A percentile compares a stretch with the other conserved stretches of the same genome.
Evolutionary conservation across 2,113 vertebrate genomes (phyloP).

Genomic region (Ctenodactylus gundi): DNA sequence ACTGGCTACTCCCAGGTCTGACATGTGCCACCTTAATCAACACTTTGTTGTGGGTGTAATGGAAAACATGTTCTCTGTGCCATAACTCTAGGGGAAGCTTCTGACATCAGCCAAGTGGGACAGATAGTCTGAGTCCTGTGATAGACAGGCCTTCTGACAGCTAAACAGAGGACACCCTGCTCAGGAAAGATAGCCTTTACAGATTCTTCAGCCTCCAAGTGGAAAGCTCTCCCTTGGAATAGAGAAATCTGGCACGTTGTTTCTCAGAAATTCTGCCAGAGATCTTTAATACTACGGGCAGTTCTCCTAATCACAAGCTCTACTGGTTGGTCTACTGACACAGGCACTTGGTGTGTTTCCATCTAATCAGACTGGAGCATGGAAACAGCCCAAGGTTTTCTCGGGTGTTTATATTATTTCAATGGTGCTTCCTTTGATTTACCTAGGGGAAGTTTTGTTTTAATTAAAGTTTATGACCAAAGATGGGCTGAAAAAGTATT

Average conservation of each 20-base stretch:
- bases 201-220: conserved; percentile 59
- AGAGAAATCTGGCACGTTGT: conserved; percentile 64
- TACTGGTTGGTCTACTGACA: conserved; percentile 61
- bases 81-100: conserved; percentile 52
- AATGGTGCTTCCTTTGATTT: conserved; percentile 83
- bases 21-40: conserved; percentile 76
- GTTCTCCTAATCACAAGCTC: conserved; percentile 53
- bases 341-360: conserved; percentile 77
- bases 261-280: conserved; percentile 65
- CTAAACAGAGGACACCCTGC: conserved; percentile 56
- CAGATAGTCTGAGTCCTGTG: conserved; percentile 63
- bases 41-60: conserved; percentile 63
- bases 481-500: conserved; percentile 76
- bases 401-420: conserved; percentile 80
- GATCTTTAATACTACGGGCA: conserved; percentile 65
- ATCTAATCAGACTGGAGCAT: conserved; percentile 76
- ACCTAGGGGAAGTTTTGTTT: conserved; percentile 82
- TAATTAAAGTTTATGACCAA: conserved; percentile 82
- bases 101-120: conserved; percentile 70
- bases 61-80: conserved; percentile 72
- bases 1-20: conserved; percentile 65
- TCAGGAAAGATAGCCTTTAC: conserved; percentile 68
- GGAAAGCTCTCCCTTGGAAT: conserved; percentile 59
- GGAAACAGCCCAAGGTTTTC: conserved; percentile 82
- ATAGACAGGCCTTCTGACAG: conserved; percentile 73